Evolutionary conservation across 2,888 invertebrate species (phyloP).

Genomic region (Pandemis cinnamomeana): DNA sequence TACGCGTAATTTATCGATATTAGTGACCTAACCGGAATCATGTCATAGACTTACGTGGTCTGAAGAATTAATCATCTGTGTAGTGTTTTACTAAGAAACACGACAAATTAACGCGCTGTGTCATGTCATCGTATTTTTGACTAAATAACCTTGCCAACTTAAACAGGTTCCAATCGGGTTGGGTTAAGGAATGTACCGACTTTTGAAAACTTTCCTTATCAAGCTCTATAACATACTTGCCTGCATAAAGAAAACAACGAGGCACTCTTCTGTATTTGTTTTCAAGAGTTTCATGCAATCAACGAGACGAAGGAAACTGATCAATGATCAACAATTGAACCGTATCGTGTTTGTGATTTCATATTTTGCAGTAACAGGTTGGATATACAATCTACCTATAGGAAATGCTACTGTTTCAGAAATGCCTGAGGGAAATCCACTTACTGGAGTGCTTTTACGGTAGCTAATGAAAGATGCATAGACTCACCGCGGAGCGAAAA

Average conservation of each 20-base stretch:
- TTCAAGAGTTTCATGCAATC: background rate
- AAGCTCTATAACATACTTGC: background rate
- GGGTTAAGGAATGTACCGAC: conserved; percentile 1
- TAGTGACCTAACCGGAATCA: too few species aligned
- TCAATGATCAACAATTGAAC: too few species aligned
- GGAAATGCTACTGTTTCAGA: background rate
- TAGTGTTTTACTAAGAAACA: background rate
- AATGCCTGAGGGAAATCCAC: conserved; percentile 2
- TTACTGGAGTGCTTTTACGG: conserved; percentile 9
- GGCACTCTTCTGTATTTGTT: background rate
- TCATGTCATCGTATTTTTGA: background rate
- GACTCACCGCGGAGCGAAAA: conserved; percentile 10
- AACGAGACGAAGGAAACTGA: too few species aligned
- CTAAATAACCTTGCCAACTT: background rate
- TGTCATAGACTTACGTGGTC: too few species aligned
- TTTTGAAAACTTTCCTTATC: background rate
- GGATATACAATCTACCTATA: background rate
- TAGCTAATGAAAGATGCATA: conserved; percentile 14
- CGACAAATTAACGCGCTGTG: background rate
- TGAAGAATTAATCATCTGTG: background rate
- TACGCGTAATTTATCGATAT: background rate
- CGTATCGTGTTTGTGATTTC: too few species aligned
- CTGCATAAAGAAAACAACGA: background rate
- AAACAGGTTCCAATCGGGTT: background rate
- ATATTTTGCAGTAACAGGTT: background rate